Evolutionary conservation across 2,888 invertebrate species (phyloP).

Genomic region (Lamellibrachia columna): DNA sequence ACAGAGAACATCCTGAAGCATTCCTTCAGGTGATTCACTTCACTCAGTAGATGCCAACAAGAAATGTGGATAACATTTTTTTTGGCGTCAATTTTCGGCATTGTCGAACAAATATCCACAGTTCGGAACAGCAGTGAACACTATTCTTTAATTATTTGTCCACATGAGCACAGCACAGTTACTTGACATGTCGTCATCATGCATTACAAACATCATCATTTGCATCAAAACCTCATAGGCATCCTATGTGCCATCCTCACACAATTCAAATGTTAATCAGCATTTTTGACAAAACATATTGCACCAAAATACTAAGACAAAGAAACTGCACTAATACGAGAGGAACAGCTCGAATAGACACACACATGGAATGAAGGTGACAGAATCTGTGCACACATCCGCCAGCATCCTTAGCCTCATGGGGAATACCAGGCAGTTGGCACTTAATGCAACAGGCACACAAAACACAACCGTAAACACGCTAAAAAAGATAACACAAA

Average conservation of each 20-base stretch:
- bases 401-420: neutral
- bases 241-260: neutral
- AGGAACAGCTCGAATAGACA: neutral
- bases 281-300: neutral
- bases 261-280: neutral
- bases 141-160: neutral
- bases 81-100: too few species aligned
- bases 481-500: neutral
- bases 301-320: neutral
- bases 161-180: neutral
- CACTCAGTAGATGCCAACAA: too few species aligned
- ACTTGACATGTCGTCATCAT: neutral
- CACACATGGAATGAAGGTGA: neutral
- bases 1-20: neutral
- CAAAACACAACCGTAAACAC: neutral
- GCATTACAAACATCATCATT: conserved; percentile 11
- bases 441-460: neutral
- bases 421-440: neutral
- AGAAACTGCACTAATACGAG: neutral
- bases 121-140: neutral
- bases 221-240: conserved; percentile 6
- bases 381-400: neutral
- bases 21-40: neutral
- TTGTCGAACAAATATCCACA: too few species aligned
- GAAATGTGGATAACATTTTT: too few species aligned